A percentile compares a stretch with the other conserved stretches of the same genome.
phyloP scores from a whole-genome alignment of 2,888 invertebrate genomes.

The Lycocerus yunnanus region DNA sequence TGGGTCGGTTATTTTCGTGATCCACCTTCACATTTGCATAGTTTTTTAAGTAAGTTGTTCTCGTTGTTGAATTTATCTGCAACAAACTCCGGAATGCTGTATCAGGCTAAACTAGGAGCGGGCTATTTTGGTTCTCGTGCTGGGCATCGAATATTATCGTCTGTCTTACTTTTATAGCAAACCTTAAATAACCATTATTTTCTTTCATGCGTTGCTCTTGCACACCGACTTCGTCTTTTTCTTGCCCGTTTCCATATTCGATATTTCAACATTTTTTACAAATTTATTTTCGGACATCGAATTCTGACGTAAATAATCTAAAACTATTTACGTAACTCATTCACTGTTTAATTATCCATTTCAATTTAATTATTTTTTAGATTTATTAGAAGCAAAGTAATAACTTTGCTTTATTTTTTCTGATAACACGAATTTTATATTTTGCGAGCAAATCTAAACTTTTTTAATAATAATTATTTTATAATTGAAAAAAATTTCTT shows the following conservation, averaged over 20 bases:
- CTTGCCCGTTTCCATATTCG: background rate
- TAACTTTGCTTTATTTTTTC: background rate
- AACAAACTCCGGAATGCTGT: slow-evolving; percentile 34
- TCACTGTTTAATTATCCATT: background rate
- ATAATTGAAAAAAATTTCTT: background rate
- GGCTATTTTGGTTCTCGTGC: slow-evolving; percentile 39
- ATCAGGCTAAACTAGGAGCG: slow-evolving; percentile 46
- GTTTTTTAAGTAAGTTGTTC: slow-evolving; percentile 20
- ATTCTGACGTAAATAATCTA: background rate
- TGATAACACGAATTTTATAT: background rate
- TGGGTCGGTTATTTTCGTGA: slow-evolving; percentile 34
- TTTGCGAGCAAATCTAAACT: background rate
- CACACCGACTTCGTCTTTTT: background rate
- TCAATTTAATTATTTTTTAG: background rate
- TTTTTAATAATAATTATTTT: background rate
- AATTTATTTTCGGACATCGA: slow-evolving; percentile 2
- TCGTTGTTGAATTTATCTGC: slow-evolving; percentile 22
- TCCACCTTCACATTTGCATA: slow-evolving; percentile 25
- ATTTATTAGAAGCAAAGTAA: background rate
- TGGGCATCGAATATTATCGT: slow-evolving; percentile 25
- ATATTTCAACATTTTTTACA: background rate
- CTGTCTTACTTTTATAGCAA: slow-evolving; percentile 17
- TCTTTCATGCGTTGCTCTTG: slow-evolving; percentile 10
- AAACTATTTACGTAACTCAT: background rate
- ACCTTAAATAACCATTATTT: slow-evolving; percentile 11